These are phyloP conservation scores for Cydia amplana DNA, from an alignment of 1,140 invertebrate genomes.

Conservation along the genomic window DNA sequence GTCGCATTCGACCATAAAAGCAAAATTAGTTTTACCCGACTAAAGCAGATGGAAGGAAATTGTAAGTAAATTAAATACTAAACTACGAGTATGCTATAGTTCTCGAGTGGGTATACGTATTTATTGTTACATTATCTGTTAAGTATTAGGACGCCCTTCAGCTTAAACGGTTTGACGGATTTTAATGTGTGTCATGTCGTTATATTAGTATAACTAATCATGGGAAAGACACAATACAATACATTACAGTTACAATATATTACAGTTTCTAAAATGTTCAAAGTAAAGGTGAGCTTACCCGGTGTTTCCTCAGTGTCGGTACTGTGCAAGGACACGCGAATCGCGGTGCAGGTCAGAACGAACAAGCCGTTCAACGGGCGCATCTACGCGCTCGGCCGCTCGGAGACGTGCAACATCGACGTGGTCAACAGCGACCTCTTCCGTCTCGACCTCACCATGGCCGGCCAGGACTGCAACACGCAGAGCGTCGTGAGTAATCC, in stretches of 20 bases:
- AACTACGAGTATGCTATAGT: too few species aligned
- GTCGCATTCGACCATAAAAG: neutral
- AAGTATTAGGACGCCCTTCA: too few species aligned
- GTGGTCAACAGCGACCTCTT: slow-evolving; percentile 95
- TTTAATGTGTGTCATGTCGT: too few species aligned
- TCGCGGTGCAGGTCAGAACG: slow-evolving; percentile 94
- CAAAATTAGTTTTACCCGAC: neutral
- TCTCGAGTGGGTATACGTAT: too few species aligned
- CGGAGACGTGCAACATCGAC: slow-evolving; percentile 96
- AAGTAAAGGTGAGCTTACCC: neutral
- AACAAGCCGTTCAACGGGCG: slow-evolving; percentile 97
- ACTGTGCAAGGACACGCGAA: slow-evolving; percentile 96
- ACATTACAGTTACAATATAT: too few species aligned
- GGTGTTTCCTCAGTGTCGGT: slow-evolving; percentile 87
- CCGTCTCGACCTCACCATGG: slow-evolving; percentile 94
- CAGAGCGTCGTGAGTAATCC: slow-evolving; percentile 86
- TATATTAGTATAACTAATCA: too few species aligned
- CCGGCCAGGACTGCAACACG: slow-evolving; percentile 94
- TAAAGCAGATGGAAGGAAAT: neutral
- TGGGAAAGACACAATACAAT: too few species aligned
- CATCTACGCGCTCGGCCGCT: slow-evolving; percentile 94
- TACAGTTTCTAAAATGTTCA: too few species aligned
- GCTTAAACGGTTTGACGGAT: too few species aligned
- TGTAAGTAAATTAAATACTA: too few species aligned
- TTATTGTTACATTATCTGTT: too few species aligned